Evolutionary conservation across 2,888 invertebrate genomes (phyloP), one percentile per base, ranked within the genome.

Genomic region (Aphidius colemani): DNA sequence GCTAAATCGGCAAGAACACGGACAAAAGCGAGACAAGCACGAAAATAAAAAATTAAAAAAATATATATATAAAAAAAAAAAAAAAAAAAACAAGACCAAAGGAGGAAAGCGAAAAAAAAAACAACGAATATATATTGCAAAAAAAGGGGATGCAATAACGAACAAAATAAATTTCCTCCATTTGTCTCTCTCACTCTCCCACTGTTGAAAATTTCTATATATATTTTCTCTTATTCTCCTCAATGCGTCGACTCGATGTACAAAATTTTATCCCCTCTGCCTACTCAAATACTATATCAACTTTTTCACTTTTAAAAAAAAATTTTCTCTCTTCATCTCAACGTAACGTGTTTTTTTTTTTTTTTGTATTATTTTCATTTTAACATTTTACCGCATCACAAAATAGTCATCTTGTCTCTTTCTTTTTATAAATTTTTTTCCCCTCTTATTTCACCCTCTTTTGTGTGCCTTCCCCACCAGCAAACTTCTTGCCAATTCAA

Each of bases 401-500:
- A 57, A 57, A 57, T 57, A 11, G 39, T 46, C 59, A 30, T 30
- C 30, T 30, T 40, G 45, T 64, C 59, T 59, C 48, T 40, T 59
- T 51, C 59, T 59, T 59, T 41, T 44, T 55, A 53, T 57, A 45
- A 61, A 53, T 60, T 18, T 64, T 51, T 56, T 48, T 46, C 51
- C 59, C 48, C 49, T 41, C 10, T 11, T 62, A 61, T 53, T 39
- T 45, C 56, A 45, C 39, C 49, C 53, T 45, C 57, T 46, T 18
- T 13, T n/a, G 13, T 39, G 30, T 48, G 39, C 63, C 49, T 61
- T 46, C 56, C 60, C 49, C 50, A 13, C 44, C 43, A 40, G 43
- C 40, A 30, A 62, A 58, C 61, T 58, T 53, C 66, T 62, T 50
- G 49, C 4, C 40, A 30, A 62, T 60, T 61, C 64, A 58, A 18